These are phyloP conservation scores for Axis porcinus DNA, from an alignment of 2,113 vertebrate species.

Conservation along the genomic window DNA sequence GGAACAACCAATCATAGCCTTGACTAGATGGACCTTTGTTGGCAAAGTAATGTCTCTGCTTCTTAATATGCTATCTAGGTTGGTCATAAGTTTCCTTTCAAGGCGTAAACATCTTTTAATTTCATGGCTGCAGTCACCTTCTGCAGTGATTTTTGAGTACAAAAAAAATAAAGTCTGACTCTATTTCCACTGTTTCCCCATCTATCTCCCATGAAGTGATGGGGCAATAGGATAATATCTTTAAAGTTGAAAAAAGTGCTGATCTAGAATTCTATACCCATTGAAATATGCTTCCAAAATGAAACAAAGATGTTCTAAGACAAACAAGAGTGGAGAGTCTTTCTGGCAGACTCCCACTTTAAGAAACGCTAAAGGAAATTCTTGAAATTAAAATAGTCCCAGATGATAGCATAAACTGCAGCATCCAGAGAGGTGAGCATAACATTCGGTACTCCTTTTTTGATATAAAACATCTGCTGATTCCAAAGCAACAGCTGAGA, in stretches of 20 bases:
- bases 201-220: too few species aligned
- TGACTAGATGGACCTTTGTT: too few species aligned
- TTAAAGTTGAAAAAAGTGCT: not conserved
- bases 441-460: not conserved
- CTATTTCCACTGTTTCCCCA: too few species aligned
- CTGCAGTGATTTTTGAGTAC: too few species aligned
- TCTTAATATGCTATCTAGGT: too few species aligned
- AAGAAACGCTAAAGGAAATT: not conserved
- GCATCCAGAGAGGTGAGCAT: not conserved
- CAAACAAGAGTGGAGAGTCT: not conserved
- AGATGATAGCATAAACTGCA: not conserved
- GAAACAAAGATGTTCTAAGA: not conserved
- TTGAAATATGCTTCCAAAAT: not conserved
- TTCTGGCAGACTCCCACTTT: not conserved
- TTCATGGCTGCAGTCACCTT: too few species aligned
- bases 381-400: not conserved
- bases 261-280: not conserved
- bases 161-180: too few species aligned
- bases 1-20: too few species aligned
- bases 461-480: not conserved
- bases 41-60: too few species aligned
- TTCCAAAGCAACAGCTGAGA: not conserved
- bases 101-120: too few species aligned
- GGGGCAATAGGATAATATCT: not conserved
- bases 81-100: too few species aligned